phyloP scores from a whole-genome alignment of 2,113 vertebrate species.

The Nibea coibor region DNA sequence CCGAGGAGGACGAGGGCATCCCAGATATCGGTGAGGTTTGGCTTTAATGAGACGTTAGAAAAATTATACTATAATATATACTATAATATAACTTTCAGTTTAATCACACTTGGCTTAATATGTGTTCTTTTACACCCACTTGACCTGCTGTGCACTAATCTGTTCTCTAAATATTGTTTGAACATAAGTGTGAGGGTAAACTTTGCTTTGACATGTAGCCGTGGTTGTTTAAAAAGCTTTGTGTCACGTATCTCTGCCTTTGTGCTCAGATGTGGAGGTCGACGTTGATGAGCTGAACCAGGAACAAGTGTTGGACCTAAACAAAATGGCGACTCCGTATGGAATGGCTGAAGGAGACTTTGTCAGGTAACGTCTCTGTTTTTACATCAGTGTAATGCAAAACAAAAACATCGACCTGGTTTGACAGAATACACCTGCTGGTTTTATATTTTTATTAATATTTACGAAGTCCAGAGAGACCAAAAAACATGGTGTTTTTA shows the following conservation, averaged over 20 bases:
- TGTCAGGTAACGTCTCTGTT: conserved; percentile 85
- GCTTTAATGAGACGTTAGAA: background rate
- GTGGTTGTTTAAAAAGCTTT: background rate
- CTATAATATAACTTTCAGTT: background rate
- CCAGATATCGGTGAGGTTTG: conserved; percentile 91
- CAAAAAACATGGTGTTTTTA: no score
- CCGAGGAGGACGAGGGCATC: conserved; percentile 95
- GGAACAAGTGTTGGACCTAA: conserved; percentile 93
- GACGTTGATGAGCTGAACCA: conserved; percentile 94
- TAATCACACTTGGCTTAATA: background rate
- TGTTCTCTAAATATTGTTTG: background rate
- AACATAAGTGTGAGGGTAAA: no score
- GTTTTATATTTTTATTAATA: no score
- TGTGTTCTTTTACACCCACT: no score
- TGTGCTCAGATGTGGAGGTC: conserved; percentile 91
- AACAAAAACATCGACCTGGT: background rate
- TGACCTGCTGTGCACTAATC: background rate
- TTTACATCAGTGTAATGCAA: background rate
- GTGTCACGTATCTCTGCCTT: background rate
- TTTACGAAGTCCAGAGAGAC: no score
- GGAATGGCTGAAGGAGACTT: conserved; percentile 97
- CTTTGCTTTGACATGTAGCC: background rate
- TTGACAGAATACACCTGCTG: background rate
- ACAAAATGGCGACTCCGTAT: conserved; percentile 94
- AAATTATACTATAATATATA: no score